Evolutionary conservation across 2,797 vertebrate genomes (phyloP), one percentile per base, ranked within the genome.

Genomic region (Neoniphon sammara): DNA sequence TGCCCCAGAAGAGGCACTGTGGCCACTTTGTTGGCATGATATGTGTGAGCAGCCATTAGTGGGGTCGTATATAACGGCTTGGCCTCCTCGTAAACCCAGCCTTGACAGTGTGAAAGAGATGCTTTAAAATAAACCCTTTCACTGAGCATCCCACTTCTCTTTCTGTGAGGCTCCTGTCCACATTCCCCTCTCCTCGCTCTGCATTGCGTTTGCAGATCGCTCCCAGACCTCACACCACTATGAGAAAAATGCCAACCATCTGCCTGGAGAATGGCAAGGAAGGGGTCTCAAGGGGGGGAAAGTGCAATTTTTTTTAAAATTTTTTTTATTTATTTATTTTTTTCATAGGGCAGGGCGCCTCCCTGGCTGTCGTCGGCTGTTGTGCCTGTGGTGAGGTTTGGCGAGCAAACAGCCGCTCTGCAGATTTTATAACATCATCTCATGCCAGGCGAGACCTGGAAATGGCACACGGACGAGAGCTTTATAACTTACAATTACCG

Each of bases 401-500:
- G 75, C 49, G 5, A 44, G 87, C 65, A 55, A 69, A 56, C 65
- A 64, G 60, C 15, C 23, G 56, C 64, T 50, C n/a, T n/a, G 66
- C 20, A 65, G 76, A 53, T 84, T 88, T 85, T 82, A 87, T 62
- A 87, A 42, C 61, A 59, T 11, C 0, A 0, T 62, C 61, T 81
- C 69, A 57, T 78, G 85, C 84, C 81, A 87, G 58, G 54, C 42
- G 71, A 64, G 50, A 56, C 72, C 70, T 80, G 78, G 71, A 85
- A 80, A 70, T 15, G 42, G 74, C 72, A 81, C 65, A 58, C 50
- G 42, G 47, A 66, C 4, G n/a, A 85, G 21, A 56, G 68, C 66
- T 80, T 71, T 63, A 67, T 54, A 77, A 82, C 82, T 78, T 18
- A 75, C 42, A 81, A 84, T 87, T 85, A 89, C 83, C 42, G 79